Conservation (phyloP, 92 coral and sea anemone genomes). For the Phymanthus crucifer region DNA sequence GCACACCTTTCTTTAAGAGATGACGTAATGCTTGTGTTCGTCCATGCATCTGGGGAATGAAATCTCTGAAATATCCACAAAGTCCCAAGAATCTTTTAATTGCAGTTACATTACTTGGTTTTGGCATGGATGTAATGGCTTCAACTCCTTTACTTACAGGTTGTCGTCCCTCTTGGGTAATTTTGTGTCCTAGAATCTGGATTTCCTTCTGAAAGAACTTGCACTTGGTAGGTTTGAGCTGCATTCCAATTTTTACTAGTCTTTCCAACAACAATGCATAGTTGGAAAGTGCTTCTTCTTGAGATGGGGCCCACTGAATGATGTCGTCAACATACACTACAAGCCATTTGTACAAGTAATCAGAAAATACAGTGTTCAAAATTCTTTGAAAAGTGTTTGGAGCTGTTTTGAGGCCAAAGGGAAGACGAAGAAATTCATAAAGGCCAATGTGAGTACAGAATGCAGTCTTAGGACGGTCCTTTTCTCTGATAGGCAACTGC, state of each 20-base stretch:
- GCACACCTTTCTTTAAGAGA: constrained; percentile 30
- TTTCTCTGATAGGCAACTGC: constrained; percentile 39
- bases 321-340: too few relatives aligned
- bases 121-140: constrained; percentile 53
- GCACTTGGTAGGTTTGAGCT: constrained; percentile 50
- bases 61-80: constrained; percentile 49
- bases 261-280: constrained; percentile 35
- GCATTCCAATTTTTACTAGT: constrained; percentile 33
- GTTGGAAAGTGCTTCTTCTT: constrained; percentile 44
- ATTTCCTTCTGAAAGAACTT: constrained; percentile 40
- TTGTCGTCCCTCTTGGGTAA: constrained; percentile 52
- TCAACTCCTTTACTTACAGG: constrained; percentile 47
- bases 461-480: constrained; percentile 16
- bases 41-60: constrained; percentile 39
- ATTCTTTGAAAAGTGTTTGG: constrained; percentile 54
- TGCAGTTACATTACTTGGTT: constrained; percentile 45
- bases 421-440: constrained; percentile 48
- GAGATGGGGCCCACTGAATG: constrained; percentile 36
- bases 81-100: constrained; percentile 44
- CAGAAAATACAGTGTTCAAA: constrained; percentile 58
- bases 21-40: constrained; percentile 43
- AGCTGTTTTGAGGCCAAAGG: constrained; percentile 55
- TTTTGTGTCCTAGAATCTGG: constrained; percentile 45
- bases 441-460: constrained; percentile 29
- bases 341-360: too few relatives aligned